phyloP scores from a whole-genome alignment of 2,888 invertebrate species.

The Eupsilia transversa region DNA sequence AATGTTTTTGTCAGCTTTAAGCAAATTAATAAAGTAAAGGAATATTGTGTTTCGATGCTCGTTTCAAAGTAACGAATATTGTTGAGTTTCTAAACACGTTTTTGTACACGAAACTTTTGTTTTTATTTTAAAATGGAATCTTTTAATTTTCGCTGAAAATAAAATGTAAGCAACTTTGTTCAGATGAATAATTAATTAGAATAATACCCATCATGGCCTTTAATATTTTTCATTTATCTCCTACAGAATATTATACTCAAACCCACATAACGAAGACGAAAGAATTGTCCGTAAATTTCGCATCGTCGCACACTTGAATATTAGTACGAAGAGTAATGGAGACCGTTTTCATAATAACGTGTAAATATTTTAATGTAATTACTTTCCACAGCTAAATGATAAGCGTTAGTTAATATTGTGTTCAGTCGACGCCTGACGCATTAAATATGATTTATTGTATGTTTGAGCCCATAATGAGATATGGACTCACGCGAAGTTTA shows the following conservation, averaged over 20 bases:
- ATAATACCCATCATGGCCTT: background rate
- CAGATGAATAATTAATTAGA: background rate
- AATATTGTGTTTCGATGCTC: slow-evolving; percentile 40
- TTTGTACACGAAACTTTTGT: background rate
- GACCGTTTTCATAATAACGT: slow-evolving; percentile 41
- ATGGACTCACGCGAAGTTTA: slow-evolving; percentile 57
- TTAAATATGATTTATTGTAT: slow-evolving; percentile 66
- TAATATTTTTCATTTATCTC: background rate
- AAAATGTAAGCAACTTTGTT: background rate
- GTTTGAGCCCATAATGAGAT: slow-evolving; percentile 54
- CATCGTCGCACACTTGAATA: slow-evolving; percentile 7
- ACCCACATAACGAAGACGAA: background rate
- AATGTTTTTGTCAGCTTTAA: slow-evolving; percentile 54
- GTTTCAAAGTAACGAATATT: slow-evolving; percentile 29
- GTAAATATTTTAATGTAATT: slow-evolving; percentile 64
- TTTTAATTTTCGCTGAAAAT: background rate
- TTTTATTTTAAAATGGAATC: background rate
- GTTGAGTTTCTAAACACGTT: background rate
- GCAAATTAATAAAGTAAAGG: slow-evolving; percentile 53
- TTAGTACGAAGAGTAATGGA: slow-evolving; percentile 44
- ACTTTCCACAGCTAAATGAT: slow-evolving; percentile 55
- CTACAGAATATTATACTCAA: background rate
- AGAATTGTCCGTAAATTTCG: slow-evolving; percentile 13
- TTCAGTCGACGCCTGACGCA: slow-evolving; percentile 55
- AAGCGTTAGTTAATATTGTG: slow-evolving; percentile 61